Evolutionary conservation across 2,113 vertebrate species (phyloP).

Genomic region (Antechinus stuartii): DNA sequence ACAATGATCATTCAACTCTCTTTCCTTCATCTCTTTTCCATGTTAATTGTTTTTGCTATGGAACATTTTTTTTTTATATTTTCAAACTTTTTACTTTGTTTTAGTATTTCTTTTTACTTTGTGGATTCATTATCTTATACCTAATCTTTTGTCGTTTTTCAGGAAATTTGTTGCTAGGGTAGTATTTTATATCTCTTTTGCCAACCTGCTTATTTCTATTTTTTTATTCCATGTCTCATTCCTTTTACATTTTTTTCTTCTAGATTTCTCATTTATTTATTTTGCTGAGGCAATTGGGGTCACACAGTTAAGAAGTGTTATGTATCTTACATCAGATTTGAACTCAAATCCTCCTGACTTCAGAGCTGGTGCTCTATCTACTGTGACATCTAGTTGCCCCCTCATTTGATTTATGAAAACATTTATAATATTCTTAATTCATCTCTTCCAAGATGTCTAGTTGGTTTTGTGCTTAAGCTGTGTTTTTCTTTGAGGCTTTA

Average conservation of each 20-base stretch:
- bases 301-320: too few species aligned
- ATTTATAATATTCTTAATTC: neutral
- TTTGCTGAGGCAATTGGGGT: too few species aligned
- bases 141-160: neutral
- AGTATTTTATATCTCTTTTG: neutral
- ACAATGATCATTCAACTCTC: neutral
- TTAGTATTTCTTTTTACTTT: neutral
- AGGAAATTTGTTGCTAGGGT: neutral
- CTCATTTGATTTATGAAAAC: too few species aligned
- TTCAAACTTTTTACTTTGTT: neutral
- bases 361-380: too few species aligned
- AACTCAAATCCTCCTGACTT: too few species aligned
- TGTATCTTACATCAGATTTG: too few species aligned
- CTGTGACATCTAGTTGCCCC: too few species aligned
- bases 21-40: neutral
- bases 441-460: neutral
- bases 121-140: neutral
- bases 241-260: neutral
- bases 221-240: neutral
- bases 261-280: too few species aligned
- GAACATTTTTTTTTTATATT: neutral
- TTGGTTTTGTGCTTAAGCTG: neutral
- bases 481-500: neutral
- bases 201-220: neutral
- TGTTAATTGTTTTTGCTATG: neutral